Conservation (phyloP, 2,888 invertebrate genomes). For the Andrena bucephala region DNA sequence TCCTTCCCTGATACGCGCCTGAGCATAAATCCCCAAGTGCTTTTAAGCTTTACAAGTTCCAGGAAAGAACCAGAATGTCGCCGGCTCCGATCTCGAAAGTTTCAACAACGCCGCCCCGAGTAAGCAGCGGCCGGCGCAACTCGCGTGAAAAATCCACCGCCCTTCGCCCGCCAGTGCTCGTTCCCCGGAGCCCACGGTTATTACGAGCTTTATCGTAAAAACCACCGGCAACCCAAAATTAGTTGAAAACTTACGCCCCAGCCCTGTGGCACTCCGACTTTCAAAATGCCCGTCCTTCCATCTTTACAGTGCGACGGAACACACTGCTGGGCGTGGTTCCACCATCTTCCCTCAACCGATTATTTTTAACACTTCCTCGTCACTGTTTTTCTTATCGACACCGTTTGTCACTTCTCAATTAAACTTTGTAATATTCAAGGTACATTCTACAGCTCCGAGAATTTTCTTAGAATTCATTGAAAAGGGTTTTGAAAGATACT, state of each 20-base stretch:
- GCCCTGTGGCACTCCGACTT: constrained; percentile 12
- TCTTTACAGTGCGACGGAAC: background rate
- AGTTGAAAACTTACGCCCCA: constrained; percentile 62
- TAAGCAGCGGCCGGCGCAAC: constrained; percentile 33
- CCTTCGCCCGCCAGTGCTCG: background rate
- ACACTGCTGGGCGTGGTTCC: constrained; percentile 21
- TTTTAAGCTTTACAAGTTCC: constrained; percentile 76
- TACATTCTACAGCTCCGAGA: background rate
- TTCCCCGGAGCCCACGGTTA: constrained; percentile 45
- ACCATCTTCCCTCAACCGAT: background rate
- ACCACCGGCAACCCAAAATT: constrained; percentile 66
- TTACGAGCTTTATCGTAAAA: constrained; percentile 69
- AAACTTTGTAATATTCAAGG: background rate
- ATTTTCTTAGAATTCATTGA: background rate
- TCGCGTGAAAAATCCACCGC: constrained; percentile 52
- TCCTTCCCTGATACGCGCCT: constrained; percentile 63
- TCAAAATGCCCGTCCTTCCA: background rate
- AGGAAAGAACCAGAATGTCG: constrained; percentile 65
- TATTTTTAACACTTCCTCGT: background rate
- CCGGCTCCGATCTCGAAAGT: constrained; percentile 66
- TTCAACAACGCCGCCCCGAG: constrained; percentile 34
- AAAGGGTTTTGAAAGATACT: no score
- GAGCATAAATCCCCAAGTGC: constrained; percentile 73
- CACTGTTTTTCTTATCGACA: no score
- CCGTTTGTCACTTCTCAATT: background rate